Evolutionary conservation across 2,113 vertebrate species (phyloP).

Genomic region (Myotis brandtii): DNA sequence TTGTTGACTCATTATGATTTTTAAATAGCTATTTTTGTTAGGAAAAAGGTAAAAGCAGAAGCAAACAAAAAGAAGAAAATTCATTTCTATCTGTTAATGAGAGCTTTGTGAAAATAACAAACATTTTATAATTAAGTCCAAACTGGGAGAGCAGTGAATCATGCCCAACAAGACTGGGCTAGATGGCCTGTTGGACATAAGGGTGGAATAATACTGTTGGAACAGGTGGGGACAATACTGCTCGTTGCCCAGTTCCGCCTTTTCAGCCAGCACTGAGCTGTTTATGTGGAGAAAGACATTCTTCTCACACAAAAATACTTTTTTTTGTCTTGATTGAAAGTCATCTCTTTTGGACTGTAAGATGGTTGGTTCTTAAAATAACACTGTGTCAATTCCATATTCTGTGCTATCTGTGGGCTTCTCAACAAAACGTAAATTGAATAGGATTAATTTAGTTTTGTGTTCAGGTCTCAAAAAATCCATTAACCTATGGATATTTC

Average conservation of each 20-base stretch:
- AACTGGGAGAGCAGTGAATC: neutral
- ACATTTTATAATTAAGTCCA: constrained; percentile 2
- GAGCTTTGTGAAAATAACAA: constrained; percentile 40
- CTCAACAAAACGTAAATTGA: neutral
- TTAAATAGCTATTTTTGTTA: neutral
- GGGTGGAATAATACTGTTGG: neutral
- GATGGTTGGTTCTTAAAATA: constrained; percentile 38
- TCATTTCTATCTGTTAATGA: neutral
- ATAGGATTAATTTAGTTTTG: neutral
- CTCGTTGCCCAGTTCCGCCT: neutral
- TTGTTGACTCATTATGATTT: neutral
- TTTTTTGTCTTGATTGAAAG: constrained; percentile 52
- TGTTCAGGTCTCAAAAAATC: neutral
- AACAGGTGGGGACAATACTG: neutral
- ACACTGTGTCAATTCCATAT: neutral
- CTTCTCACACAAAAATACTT: neutral
- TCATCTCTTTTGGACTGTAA: neutral
- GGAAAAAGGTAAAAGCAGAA: neutral
- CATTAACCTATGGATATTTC: neutral
- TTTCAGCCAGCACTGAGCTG: neutral
- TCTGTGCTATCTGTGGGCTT: neutral
- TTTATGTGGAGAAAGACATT: constrained; percentile 1
- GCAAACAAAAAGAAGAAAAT: constrained; percentile 47
- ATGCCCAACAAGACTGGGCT: neutral
- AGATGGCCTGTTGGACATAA: neutral